These are phyloP conservation scores for Catagonus wagneri DNA, from an alignment of 2,113 vertebrate genomes.

Conservation along the genomic window DNA sequence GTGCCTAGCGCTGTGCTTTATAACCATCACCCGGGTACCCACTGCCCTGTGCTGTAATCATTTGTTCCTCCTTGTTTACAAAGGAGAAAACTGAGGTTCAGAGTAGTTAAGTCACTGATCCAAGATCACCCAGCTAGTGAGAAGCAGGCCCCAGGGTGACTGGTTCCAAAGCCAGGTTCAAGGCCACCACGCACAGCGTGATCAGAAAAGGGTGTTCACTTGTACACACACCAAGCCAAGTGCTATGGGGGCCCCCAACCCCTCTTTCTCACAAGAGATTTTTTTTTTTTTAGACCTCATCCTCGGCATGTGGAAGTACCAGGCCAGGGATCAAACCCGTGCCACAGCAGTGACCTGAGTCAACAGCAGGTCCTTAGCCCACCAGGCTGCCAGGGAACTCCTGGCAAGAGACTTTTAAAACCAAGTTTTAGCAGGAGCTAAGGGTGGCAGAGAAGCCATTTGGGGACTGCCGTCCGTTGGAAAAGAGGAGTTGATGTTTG, in stretches of 20 bases:
- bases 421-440: neutral
- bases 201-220: fast-evolving
- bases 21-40: neutral
- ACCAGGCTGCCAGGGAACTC: neutral
- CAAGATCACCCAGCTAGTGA: neutral
- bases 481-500: neutral
- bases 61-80: neutral
- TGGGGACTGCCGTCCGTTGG: neutral
- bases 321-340: neutral
- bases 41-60: fast-evolving
- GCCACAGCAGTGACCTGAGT: too few species aligned
- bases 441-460: neutral
- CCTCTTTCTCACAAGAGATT: neutral
- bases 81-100: neutral
- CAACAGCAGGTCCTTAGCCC: too few species aligned
- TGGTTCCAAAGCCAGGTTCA: neutral
- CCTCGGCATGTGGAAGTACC: neutral
- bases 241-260: fast-evolving
- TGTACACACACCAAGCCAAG: fast-evolving
- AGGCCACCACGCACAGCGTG: fast-evolving
- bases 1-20: fast-evolving
- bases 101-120: neutral
- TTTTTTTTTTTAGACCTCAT: too few species aligned
- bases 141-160: neutral
- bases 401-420: neutral